Evolutionary conservation across 2,113 vertebrate species (phyloP), one percentile per base, ranked within the genome.

Genomic region (Cryptotis parvus): DNA sequence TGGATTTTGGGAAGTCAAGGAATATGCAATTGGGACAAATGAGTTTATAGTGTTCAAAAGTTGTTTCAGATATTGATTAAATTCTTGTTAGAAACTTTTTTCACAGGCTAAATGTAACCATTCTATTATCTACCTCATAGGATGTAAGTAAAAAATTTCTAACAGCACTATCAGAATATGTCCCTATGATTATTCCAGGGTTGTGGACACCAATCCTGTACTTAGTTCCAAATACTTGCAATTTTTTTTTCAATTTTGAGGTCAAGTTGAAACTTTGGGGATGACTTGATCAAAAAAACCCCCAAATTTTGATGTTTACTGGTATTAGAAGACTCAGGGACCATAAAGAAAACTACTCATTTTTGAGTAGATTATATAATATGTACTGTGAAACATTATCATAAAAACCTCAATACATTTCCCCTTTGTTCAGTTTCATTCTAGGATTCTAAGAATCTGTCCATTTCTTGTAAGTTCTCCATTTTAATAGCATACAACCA

Each of bases 1-100:
- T 31, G 31, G 31, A 73, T 84, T 90, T 77, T 61, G 75, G 65
- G 85, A 93, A 83, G 70, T 37, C 65, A 84, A 63, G 14, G 4
- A 70, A 70, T 55, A 87, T 39, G 4, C 4, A 66, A 43, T 15
- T 49, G 14, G 27, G 79, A 75, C 10, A 66, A 86, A 77, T 63
- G 10, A 70, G 61, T 83, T 9, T 9, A 68, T 6, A 35, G 18
- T 84, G 37, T 78, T 88, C 43, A 91, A 91, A 39, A 37, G 52
- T 61, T 52, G 82, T 83, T 89, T 77, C 18, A 39, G 5, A 75
- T 29, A 77, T 75, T 75, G 18, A 83, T 41, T 77, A 84, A 68
- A 45, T 66, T 69, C 41, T 52, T 61, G 16, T 14, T 31, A 86
- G 74, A 76, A 88, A 52, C 58, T 79, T 77, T 4, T 69, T 45